Percentiles rank a stretch among this genome's conserved stretches.
Evolutionary conservation across 2,113 vertebrate species (phyloP).

Genomic region (Notarius lentiginosus): DNA sequence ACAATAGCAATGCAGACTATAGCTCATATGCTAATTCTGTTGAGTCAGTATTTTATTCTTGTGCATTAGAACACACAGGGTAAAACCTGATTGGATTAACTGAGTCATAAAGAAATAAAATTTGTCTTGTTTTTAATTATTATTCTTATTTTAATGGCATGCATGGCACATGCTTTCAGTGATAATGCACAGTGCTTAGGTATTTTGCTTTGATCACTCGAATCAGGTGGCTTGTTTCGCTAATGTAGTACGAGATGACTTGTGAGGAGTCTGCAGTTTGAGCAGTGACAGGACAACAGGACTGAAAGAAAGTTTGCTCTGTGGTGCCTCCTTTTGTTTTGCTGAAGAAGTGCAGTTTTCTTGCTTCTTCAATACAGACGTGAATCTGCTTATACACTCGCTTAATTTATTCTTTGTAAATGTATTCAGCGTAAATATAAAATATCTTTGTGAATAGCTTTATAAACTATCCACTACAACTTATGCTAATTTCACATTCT

Average conservation of each 20-base stretch:
- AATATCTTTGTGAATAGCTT: neutral
- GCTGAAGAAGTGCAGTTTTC: constrained; percentile 21
- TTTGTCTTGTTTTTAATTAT: neutral
- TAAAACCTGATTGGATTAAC: constrained; percentile 13
- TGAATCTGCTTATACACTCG: neutral
- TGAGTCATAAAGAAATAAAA: neutral
- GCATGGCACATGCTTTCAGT: neutral
- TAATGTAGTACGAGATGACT: too few species aligned
- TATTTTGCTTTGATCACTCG: neutral
- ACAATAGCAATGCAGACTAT: constrained; percentile 1
- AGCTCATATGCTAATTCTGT: constrained; percentile 26
- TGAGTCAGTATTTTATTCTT: neutral
- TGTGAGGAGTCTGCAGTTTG: neutral
- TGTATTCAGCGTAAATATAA: neutral
- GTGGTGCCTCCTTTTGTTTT: constrained; percentile 45
- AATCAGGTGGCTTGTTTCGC: constrained; percentile 8
- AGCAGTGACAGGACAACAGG: neutral
- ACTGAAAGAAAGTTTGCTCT: constrained; percentile 27
- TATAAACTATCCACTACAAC: neutral
- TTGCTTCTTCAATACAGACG: neutral
- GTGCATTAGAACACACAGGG: neutral
- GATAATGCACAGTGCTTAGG: neutral
- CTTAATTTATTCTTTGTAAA: neutral
- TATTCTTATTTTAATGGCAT: neutral
- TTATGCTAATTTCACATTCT: neutral